A percentile compares a stretch with the other conserved stretches of the same genome.
Evolutionary conservation across 1,140 invertebrate species (phyloP).

Genomic region (Drosophila orosa): DNA sequence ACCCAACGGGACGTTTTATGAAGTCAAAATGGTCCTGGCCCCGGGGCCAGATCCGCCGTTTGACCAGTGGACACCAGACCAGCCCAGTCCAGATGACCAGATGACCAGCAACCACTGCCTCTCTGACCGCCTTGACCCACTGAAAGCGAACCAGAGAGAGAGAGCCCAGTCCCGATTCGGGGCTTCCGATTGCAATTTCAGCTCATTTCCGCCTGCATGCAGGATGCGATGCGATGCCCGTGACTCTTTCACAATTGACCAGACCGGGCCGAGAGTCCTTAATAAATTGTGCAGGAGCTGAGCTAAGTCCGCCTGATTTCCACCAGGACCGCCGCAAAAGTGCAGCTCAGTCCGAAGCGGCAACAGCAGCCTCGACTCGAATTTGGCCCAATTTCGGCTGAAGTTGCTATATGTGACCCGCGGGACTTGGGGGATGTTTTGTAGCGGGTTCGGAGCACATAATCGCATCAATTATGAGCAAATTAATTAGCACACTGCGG

Average conservation of each 20-base stretch:
- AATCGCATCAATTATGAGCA: conserved; percentile 82
- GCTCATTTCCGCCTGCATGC: conserved; percentile 65
- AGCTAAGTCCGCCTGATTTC: conserved; percentile 69
- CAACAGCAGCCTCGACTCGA: neutral
- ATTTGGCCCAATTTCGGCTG: conserved; percentile 36
- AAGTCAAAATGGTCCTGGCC: conserved; percentile 21
- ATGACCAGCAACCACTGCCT: conserved; percentile 6
- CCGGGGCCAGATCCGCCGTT: conserved; percentile 21
- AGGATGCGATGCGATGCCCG: conserved; percentile 38
- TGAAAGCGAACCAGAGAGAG: conserved; percentile 10
- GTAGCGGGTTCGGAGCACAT: conserved; percentile 59
- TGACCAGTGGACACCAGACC: conserved; percentile 12
- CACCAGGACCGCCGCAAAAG: conserved; percentile 55
- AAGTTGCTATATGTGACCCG: conserved; percentile 61
- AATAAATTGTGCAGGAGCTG: conserved; percentile 62
- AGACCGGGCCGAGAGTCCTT: conserved; percentile 39
- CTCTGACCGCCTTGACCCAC: conserved; percentile 45
- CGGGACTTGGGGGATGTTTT: conserved; percentile 50
- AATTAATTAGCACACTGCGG: conserved; percentile 81
- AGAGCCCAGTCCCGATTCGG: conserved; percentile 1
- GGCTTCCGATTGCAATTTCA: conserved; percentile 66
- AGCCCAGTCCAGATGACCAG: conserved; percentile 14
- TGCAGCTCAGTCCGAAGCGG: conserved; percentile 27
- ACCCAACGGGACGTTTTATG: conserved; percentile 33
- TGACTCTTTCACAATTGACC: conserved; percentile 58